A percentile compares a stretch with the other conserved stretches of the same genome.
phyloP scores from a whole-genome alignment of 2,113 vertebrate genomes.

The Cettia cetti region DNA sequence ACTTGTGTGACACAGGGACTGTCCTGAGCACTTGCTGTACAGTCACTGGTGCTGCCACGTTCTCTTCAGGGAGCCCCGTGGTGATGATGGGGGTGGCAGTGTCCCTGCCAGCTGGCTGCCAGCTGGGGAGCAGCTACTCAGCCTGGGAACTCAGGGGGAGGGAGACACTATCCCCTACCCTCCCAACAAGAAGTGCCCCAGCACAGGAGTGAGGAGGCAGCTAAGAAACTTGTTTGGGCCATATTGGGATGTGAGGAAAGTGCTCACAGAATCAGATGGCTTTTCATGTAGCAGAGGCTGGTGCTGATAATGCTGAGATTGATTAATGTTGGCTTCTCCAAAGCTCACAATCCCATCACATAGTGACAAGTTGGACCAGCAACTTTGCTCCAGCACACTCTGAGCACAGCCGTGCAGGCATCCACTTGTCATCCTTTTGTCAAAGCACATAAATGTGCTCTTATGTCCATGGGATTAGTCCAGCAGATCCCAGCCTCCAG shows the following conservation, averaged over 20 bases:
- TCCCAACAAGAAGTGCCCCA: neutral
- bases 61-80: neutral
- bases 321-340: neutral
- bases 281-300: neutral
- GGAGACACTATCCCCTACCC: neutral
- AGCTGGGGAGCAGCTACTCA: neutral
- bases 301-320: neutral
- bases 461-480: neutral
- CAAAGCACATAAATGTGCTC: neutral
- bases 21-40: neutral
- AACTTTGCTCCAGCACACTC: neutral
- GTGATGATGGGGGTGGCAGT: neutral
- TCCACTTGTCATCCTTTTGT: fast-evolving
- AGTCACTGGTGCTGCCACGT: neutral
- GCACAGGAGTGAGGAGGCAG: neutral
- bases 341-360: neutral
- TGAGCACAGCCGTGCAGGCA: neutral
- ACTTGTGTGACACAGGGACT: fast-evolving
- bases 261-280: neutral
- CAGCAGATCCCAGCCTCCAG: neutral
- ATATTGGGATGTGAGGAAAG: neutral
- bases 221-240: neutral
- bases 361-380: neutral
- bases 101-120: neutral
- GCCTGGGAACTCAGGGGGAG: neutral